Evolutionary conservation across 2,113 vertebrate genomes (phyloP), one percentile per base, ranked within the genome.

Genomic region (Semicossyphus pulcher): DNA sequence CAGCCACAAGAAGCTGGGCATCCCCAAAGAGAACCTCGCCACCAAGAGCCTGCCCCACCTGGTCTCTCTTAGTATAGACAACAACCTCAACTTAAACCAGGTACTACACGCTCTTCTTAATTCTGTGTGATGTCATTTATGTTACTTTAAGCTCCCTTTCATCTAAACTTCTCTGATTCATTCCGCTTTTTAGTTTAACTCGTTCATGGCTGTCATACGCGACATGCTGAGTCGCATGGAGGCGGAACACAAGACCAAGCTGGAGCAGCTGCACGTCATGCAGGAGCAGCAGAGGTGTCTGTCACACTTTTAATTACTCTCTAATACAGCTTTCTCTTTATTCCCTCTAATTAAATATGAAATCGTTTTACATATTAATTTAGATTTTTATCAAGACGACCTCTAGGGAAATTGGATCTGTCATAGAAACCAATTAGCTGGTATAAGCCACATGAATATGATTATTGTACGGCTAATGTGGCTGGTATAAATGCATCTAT

Each of bases 21-120:
- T 99, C 80, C 97, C 98, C 81, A 99, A 99, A 95, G 98, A 99
- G 60, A 95, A 99, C 61, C 94, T 99, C 29, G 97, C 98, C 73
- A 92, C 92, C 61, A 99, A 96, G 91, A 97, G 94, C 56, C 78
- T 99, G 59, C 98, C 98, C 9, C 97, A 99, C 91, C 94, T 99
- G 2, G 96, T 99, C 72, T 96, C 97, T 54, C 94, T 99, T 36
- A 97, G 98, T 83, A 99, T 99, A 81, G 98, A 99, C 85, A 96
- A 96, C 92, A 99, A 98, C 89, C 96, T 99, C 68, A 99, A 99
- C 91, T 95, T 99, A 25, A 99, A 94, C 86, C 98, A 99, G 97
- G 98, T 99, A 79, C 41, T 0, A 5, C 39, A 64, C 16, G 7
- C n/a, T 11, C 5, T 18, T 10, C 5, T 4, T 11, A 4, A 12